A percentile compares a stretch with the other conserved stretches of the same genome.
Conservation (phyloP, 2,113 vertebrate genomes). For the Oryctolagus cuniculus region DNA sequence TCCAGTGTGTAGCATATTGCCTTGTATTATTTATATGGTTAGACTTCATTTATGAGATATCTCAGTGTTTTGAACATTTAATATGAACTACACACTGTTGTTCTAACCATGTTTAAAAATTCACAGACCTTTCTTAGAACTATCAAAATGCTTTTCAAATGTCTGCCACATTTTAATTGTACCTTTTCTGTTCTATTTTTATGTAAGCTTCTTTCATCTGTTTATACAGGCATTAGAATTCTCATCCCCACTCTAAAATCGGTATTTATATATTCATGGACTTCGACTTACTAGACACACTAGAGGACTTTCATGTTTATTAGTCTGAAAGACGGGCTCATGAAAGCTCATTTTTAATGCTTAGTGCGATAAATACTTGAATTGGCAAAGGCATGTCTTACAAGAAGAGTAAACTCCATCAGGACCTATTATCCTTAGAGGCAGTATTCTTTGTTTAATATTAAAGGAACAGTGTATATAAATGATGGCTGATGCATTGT, state of each 20-base stretch:
- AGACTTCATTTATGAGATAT: background rate
- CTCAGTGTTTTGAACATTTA: constrained; percentile 31
- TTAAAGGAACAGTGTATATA: constrained; percentile 25
- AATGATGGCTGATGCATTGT: constrained; percentile 20
- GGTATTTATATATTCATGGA: constrained; percentile 65
- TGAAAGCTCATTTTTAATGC: constrained; percentile 68
- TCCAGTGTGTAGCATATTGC: background rate
- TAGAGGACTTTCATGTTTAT: constrained; percentile 52
- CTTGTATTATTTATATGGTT: constrained; percentile 8
- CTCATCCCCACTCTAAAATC: constrained; percentile 46
- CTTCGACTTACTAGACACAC: constrained; percentile 8
- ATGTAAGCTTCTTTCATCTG: constrained; percentile 10
- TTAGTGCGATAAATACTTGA: constrained; percentile 64
- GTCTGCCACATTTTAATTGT: constrained; percentile 55
- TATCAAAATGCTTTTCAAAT: constrained; percentile 66
- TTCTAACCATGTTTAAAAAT: constrained; percentile 55
- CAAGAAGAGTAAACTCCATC: constrained; percentile 44
- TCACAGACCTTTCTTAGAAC: constrained; percentile 13
- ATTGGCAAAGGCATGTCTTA: constrained; percentile 28
- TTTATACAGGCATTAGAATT: constrained; percentile 60
- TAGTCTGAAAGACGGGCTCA: constrained; percentile 54
- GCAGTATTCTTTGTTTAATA: constrained; percentile 41
- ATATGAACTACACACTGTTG: background rate
- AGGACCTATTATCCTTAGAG: constrained; percentile 45
- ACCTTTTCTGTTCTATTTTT: constrained; percentile 62